phyloP scores from a whole-genome alignment of 1,140 invertebrate genomes.

The Adelges cooleyi region DNA sequence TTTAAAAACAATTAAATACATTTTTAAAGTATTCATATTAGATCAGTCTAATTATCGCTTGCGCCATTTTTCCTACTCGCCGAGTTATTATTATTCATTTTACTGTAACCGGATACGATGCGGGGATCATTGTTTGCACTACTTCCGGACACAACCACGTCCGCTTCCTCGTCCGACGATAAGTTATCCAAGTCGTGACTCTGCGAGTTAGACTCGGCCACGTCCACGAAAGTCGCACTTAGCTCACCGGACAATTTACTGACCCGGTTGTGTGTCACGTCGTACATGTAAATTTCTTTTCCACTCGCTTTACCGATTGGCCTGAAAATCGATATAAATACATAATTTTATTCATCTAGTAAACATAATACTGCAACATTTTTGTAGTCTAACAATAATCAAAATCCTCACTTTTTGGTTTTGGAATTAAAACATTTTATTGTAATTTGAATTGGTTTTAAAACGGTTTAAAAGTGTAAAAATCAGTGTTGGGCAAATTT shows the following conservation, averaged over 20 bases:
- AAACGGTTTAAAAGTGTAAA: too few relatives aligned
- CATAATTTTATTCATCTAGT: neutral
- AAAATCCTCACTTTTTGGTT: too few relatives aligned
- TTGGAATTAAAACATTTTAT: too few relatives aligned
- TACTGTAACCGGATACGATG: constrained; percentile 17
- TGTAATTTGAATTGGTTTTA: too few relatives aligned
- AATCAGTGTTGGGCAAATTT: too few relatives aligned
- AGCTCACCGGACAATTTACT: constrained; percentile 60
- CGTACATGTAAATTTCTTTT: constrained; percentile 79
- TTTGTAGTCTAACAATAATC: too few relatives aligned
- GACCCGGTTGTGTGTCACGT: constrained; percentile 51
- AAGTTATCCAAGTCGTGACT: constrained; percentile 51
- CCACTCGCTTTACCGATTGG: constrained; percentile 39
- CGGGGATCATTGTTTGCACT: neutral
- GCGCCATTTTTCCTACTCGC: neutral
- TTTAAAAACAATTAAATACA: too few relatives aligned
- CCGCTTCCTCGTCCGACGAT: constrained; percentile 34
- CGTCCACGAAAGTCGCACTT: constrained; percentile 67
- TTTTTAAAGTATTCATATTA: neutral
- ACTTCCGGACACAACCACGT: constrained; percentile 17
- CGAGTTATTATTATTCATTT: neutral
- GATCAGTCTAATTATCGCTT: constrained; percentile 21
- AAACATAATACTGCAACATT: too few relatives aligned
- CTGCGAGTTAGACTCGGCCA: constrained; percentile 66
- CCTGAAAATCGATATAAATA: constrained; percentile 37